Evolutionary conservation across 1,140 invertebrate species (phyloP).

Genomic region (Drosophila sproati): DNA sequence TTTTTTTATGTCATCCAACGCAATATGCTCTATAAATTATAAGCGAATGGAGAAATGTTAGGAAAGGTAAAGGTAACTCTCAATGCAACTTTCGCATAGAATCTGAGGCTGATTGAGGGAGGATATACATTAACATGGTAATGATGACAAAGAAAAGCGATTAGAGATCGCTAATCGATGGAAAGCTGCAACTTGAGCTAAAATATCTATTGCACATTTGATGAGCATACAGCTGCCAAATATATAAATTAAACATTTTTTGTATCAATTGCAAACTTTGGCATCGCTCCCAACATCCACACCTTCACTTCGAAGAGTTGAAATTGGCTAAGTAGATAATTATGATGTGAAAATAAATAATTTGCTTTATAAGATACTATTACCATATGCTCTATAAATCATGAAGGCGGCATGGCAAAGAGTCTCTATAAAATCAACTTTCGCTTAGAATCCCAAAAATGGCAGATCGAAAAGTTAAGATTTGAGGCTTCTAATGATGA

Average conservation of each 20-base stretch:
- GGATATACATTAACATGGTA: too few relatives aligned
- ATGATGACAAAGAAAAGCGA: not conserved
- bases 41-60: conserved; percentile 30
- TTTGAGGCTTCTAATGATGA: conserved; percentile 14
- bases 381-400: conserved; percentile 7
- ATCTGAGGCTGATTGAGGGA: not conserved
- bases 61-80: not conserved
- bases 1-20: conserved; percentile 4
- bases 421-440: conserved; percentile 13
- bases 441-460: conserved; percentile 30
- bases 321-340: not conserved
- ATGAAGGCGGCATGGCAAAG: not conserved
- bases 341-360: not conserved
- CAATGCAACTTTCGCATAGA: not conserved
- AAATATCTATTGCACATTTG: too few relatives aligned
- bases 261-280: not conserved
- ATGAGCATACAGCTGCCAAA: too few relatives aligned
- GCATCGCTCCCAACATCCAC: not conserved
- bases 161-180: not conserved
- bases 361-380: not conserved
- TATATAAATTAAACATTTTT: too few relatives aligned
- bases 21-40: conserved; percentile 32
- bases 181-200: too few relatives aligned
- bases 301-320: not conserved
- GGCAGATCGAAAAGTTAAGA: conserved; percentile 43